phyloP scores from a whole-genome alignment of 2,113 vertebrate species.

The Crypturellus undulatus region DNA sequence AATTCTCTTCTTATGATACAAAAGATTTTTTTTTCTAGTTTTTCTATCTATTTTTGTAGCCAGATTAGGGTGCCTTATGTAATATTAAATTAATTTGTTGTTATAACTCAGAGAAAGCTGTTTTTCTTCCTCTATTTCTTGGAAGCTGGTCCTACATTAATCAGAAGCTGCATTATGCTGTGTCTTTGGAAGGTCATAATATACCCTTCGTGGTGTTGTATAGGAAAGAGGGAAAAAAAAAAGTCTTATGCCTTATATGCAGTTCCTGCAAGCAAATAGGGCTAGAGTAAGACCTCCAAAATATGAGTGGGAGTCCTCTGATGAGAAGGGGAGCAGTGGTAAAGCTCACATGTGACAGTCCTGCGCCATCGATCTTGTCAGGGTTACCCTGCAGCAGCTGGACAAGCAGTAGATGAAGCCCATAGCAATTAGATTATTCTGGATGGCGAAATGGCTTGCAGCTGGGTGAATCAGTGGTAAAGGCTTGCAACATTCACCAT shows the following conservation, averaged over 20 bases:
- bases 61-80: not conserved
- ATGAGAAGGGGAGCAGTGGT: not conserved
- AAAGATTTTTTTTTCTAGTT: constrained; percentile 21
- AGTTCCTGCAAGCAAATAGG: not conserved
- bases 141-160: not conserved
- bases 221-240: not conserved
- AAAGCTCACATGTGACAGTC: accelerated
- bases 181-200: not conserved
- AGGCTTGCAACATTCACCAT: not conserved
- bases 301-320: not conserved
- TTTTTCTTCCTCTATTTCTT: not conserved
- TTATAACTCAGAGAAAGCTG: not conserved
- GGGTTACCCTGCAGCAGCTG: not conserved
- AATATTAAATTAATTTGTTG: not conserved
- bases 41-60: not conserved
- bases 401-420: not conserved
- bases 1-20: not conserved
- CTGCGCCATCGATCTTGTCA: accelerated
- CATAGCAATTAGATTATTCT: not conserved
- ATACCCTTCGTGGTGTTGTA: not conserved
- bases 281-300: not conserved
- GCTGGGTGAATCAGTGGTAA: not conserved
- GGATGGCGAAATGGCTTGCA: not conserved
- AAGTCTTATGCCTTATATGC: not conserved
- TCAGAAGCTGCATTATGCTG: not conserved